Evolutionary conservation across 2,888 invertebrate genomes (phyloP).

Genomic region (Notodonta ziczac): DNA sequence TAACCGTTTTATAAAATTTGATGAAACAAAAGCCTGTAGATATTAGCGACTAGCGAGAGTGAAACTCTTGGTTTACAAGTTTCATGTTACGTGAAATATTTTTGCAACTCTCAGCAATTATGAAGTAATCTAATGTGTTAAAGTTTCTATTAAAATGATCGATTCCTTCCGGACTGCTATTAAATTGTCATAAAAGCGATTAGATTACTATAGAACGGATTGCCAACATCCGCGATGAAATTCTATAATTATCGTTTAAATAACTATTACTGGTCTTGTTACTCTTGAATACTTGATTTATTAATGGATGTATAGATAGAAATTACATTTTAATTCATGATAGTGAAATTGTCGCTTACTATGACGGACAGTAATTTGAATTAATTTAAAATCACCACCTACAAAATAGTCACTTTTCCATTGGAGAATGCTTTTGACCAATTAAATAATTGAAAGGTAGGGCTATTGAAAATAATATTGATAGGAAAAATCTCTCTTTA

Average conservation of each 20-base stretch:
- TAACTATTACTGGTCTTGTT: slow-evolving; percentile 3
- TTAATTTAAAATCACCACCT: too few relatives aligned
- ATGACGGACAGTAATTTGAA: too few relatives aligned
- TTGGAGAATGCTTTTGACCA: too few relatives aligned
- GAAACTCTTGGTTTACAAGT: too few relatives aligned
- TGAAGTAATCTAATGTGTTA: not conserved
- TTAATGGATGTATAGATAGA: not conserved
- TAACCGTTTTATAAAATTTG: too few relatives aligned
- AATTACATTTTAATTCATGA: not conserved
- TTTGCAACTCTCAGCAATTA: not conserved
- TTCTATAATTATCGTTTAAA: slow-evolving; percentile 8
- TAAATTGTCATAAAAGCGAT: slow-evolving; percentile 29
- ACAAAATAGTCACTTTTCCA: too few relatives aligned
- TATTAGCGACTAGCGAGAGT: too few relatives aligned
- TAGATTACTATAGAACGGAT: slow-evolving; percentile 10
- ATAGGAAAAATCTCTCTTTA: too few relatives aligned
- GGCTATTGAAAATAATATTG: too few relatives aligned
- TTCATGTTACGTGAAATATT: not conserved
- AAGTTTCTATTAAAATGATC: slow-evolving; percentile 6
- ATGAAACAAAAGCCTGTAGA: too few relatives aligned
- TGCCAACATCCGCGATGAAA: slow-evolving; percentile 5
- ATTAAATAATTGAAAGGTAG: too few relatives aligned
- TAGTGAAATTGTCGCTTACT: not conserved
- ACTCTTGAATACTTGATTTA: not conserved
- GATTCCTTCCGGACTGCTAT: slow-evolving; percentile 8